Conservation (phyloP, 2,888 invertebrate species). For the Hypsopygia costalis region DNA sequence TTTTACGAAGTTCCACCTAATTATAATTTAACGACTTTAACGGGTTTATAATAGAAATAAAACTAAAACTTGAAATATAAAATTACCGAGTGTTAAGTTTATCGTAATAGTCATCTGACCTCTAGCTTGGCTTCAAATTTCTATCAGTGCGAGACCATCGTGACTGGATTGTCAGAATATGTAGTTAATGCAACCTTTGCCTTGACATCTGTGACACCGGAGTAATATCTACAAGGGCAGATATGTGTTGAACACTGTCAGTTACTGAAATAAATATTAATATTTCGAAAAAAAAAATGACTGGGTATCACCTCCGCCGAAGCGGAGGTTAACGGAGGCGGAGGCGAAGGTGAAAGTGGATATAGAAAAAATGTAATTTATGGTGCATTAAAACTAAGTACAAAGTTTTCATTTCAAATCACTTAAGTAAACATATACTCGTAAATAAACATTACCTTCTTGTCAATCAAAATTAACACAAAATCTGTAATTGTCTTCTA, state of each 20-base stretch:
- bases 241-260: slow-evolving; percentile 3
- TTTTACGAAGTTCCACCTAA: background rate
- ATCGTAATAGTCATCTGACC: slow-evolving; percentile 11
- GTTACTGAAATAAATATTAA: background rate
- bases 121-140: slow-evolving; percentile 5
- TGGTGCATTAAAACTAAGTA: too few species aligned
- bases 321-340: too few species aligned
- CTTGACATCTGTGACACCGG: slow-evolving; percentile 20
- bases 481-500: too few species aligned
- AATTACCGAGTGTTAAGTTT: slow-evolving; percentile 6
- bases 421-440: too few species aligned
- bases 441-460: too few species aligned
- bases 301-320: too few species aligned
- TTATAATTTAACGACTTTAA: slow-evolving; percentile 5
- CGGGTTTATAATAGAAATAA: background rate
- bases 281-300: too few species aligned
- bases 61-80: slow-evolving; percentile 4
- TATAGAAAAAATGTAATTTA: too few species aligned
- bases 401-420: too few species aligned
- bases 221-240: slow-evolving; percentile 2
- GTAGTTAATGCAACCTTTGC: slow-evolving; percentile 14
- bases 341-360: too few species aligned
- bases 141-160: slow-evolving; percentile 1
- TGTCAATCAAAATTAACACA: too few species aligned
- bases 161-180: slow-evolving; percentile 21